A percentile compares a stretch with the other conserved stretches of the same genome.
Conservation (phyloP, 1,140 invertebrate genomes). For the Dufourea novaeangliae region DNA sequence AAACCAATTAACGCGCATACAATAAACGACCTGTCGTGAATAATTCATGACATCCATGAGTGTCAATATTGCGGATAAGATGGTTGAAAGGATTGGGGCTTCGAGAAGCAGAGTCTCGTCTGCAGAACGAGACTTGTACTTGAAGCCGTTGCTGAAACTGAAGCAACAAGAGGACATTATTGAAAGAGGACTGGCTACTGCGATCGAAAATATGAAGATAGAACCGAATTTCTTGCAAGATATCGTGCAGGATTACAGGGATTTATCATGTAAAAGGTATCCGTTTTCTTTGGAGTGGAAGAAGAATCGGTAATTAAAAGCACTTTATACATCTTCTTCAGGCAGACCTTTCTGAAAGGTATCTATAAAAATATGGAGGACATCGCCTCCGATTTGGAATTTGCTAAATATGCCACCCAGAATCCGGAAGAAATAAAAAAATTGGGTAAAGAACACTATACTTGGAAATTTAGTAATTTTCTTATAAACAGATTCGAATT, state of each 20-base stretch:
- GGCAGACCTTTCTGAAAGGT: constrained; percentile 56
- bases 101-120: background rate
- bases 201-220: constrained; percentile 71
- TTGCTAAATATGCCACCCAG: constrained; percentile 57
- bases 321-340: constrained; percentile 43
- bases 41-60: constrained; percentile 28
- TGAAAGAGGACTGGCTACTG: constrained; percentile 69
- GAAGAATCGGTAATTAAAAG: no score
- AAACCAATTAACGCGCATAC: background rate
- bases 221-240: constrained; percentile 66
- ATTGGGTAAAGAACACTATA: constrained; percentile 66
- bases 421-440: constrained; percentile 61
- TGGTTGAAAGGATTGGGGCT: background rate
- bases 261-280: constrained; percentile 71
- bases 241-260: constrained; percentile 60
- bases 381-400: constrained; percentile 66
- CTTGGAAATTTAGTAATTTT: background rate
- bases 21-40: background rate
- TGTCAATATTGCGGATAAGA: background rate
- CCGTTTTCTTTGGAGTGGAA: background rate
- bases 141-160: constrained; percentile 71
- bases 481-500: no score
- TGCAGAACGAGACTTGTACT: constrained; percentile 54
- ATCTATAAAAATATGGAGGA: constrained; percentile 58
- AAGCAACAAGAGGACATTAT: constrained; percentile 76